Conservation (phyloP, 1,140 invertebrate species). For the Arctopsyche grandis region DNA sequence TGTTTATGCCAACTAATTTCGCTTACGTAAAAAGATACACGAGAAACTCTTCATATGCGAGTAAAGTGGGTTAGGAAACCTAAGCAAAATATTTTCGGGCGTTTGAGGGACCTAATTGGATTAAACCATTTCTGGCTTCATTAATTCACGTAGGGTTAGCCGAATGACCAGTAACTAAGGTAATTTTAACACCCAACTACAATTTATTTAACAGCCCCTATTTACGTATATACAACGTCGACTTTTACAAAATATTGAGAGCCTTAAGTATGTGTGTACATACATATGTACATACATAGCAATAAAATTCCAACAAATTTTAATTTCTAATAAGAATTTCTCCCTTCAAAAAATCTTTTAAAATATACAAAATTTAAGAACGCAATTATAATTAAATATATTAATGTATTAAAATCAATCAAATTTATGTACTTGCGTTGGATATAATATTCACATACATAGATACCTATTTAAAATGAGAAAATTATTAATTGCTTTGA, state of each 20-base stretch:
- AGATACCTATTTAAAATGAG: too few species aligned
- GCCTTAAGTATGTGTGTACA: too few species aligned
- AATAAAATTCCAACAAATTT: too few species aligned
- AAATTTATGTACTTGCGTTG: too few species aligned
- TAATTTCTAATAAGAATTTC: too few species aligned
- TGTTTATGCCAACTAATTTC: constrained; percentile 4
- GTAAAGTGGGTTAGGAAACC: constrained; percentile 53
- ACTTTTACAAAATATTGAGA: background rate
- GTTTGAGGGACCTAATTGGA: constrained; percentile 51
- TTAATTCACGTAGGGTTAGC: constrained; percentile 20
- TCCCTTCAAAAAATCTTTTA: too few species aligned
- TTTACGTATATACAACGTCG: background rate
- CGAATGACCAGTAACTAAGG: constrained; percentile 7
- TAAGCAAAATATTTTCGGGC: constrained; percentile 52
- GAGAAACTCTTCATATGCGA: background rate
- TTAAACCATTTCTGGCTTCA: constrained; percentile 44
- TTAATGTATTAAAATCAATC: too few species aligned
- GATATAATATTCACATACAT: too few species aligned
- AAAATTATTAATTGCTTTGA: too few species aligned
- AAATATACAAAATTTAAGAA: too few species aligned
- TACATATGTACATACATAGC: too few species aligned
- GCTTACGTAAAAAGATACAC: constrained; percentile 4
- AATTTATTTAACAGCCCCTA: background rate
- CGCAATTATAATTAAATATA: too few species aligned
- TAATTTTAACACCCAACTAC: constrained; percentile 14